A percentile compares a stretch with the other conserved stretches of the same genome.
These are phyloP conservation scores for Pseudoips prasinana DNA, from an alignment of 2,888 invertebrate species.

Conservation along the genomic window DNA sequence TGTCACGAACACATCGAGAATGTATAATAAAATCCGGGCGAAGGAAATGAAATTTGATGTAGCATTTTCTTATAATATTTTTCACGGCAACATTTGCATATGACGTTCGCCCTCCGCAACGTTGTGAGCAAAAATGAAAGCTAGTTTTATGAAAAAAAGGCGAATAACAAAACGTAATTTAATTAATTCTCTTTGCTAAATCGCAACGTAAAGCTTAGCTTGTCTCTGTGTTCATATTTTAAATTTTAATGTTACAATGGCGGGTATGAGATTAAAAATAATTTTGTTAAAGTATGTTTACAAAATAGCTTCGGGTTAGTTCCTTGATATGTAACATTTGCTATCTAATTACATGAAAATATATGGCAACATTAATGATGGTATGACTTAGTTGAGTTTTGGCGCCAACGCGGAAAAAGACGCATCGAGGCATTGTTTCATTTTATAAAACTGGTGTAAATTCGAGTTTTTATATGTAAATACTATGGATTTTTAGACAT, in stretches of 20 bases:
- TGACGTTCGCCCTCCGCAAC: constrained; percentile 47
- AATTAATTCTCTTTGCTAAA: constrained; percentile 35
- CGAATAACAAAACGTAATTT: constrained; percentile 16
- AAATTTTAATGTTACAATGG: constrained; percentile 28
- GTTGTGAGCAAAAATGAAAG: constrained; percentile 42
- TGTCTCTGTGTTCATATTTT: constrained; percentile 30
- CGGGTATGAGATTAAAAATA: constrained; percentile 4
- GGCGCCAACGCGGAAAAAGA: too few species aligned
- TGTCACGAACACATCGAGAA: constrained; percentile 58
- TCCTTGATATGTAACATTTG: too few species aligned
- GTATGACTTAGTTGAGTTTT: too few species aligned
- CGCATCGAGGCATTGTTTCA: too few species aligned
- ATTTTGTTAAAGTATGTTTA: too few species aligned
- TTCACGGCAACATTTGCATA: constrained; percentile 49
- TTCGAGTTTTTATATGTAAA: too few species aligned
- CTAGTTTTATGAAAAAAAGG: constrained; percentile 19
- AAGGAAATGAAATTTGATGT: constrained; percentile 58
- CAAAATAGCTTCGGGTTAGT: too few species aligned
- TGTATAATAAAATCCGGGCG: constrained; percentile 58
- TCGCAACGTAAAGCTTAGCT: constrained; percentile 24
- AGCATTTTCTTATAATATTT: constrained; percentile 55
- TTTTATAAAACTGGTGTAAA: too few species aligned
- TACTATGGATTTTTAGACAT: too few species aligned
- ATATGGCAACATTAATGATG: too few species aligned
- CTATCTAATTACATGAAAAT: too few species aligned